Evolutionary conservation across 1,140 invertebrate genomes (phyloP), one percentile per base, ranked within the genome.

Genomic region (Helicoverpa armigera): DNA sequence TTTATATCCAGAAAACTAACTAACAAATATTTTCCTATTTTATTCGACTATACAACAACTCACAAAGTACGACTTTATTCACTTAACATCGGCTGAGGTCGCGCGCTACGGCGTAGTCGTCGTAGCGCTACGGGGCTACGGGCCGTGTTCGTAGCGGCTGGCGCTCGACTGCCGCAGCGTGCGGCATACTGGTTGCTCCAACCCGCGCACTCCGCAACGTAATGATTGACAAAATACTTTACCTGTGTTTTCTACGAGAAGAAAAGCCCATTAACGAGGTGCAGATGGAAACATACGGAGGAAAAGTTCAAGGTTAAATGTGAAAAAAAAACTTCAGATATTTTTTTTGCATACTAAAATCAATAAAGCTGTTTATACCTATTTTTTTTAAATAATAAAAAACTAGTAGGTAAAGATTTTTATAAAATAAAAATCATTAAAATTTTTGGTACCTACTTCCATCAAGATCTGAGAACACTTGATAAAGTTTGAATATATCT

Each of bases 161-260:
- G 87, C 85, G 86, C 84, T 86, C 89, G 87, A 93, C 91, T 92
- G 91, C 92, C 89, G 92, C 91, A 92, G 89, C 88, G 88, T 82
- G 83, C 83, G 79, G 83, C 79, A 81, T 84, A 81, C 80, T 72
- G 82, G 82, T 85, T 86, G 82, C 87, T 79, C 89, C 85, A 81
- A 79, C 85, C 89, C 90, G 89, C 90, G 88, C 87, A 90, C 87
- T 87, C 83, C 81, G 82, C 83, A 85, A 85, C 88, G 89, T 92
- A 94, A 94, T 94, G 90, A 93, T 93, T 94, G 90, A 94, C 89
- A 92, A 93, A 94, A 92, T 92, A 92, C 89, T 91, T 92, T 85
- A 93, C 92, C 90, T 94, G 89, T 92, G 87, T 92, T 90, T 93
- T 94, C 88, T 91, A 90, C 84, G 72, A 83, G 74, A 73, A 85